Evolutionary conservation across 1,140 invertebrate genomes (phyloP).

Genomic region (Drosophila nebulosa): DNA sequence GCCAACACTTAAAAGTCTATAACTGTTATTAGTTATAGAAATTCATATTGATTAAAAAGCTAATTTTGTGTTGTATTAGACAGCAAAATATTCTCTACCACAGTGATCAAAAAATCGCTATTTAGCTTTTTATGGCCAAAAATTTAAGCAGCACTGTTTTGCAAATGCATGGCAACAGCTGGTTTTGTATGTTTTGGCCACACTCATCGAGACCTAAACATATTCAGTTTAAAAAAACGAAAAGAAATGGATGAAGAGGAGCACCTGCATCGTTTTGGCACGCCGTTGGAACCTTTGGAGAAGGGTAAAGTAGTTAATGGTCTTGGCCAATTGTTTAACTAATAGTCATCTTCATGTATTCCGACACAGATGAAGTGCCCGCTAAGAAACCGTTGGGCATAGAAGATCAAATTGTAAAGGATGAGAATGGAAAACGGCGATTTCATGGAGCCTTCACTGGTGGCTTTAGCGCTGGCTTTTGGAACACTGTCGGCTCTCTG

Average conservation of each 20-base stretch:
- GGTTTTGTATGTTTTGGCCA: neutral
- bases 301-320: conserved; percentile 84
- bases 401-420: conserved; percentile 94
- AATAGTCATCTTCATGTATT: fast-evolving
- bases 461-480: conserved; percentile 99
- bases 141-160: neutral
- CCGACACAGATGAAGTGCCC: conserved; percentile 86
- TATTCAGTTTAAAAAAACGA: conserved; percentile 35
- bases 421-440: conserved; percentile 92
- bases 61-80: too few relatives aligned
- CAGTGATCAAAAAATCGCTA: too few relatives aligned
- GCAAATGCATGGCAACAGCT: conserved; percentile 2
- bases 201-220: conserved; percentile 11
- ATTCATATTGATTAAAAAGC: too few relatives aligned
- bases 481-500: conserved; percentile 96
- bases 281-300: conserved; percentile 88
- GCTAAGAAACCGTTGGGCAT: conserved; percentile 91
- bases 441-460: conserved; percentile 99
- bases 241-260: conserved; percentile 82
- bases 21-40: too few relatives aligned
- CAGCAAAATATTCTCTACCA: too few relatives aligned
- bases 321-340: neutral
- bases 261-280: conserved; percentile 88
- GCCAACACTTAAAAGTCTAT: too few relatives aligned
- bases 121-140: neutral